Base-by-base conservation (phyloP, 2,113 vertebrate species). In the Phainopepla nitens region DNA sequence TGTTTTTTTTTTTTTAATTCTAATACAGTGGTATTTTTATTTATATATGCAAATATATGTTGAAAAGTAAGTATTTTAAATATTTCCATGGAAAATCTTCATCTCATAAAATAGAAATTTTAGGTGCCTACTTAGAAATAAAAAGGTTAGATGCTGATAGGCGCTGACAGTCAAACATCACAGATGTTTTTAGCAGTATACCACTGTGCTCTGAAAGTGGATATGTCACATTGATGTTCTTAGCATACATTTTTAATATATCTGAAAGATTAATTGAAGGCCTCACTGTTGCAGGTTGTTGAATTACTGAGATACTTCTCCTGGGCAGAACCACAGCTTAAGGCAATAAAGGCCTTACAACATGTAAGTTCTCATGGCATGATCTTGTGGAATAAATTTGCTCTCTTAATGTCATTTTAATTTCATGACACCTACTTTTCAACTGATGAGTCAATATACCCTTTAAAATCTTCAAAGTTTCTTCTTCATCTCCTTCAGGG, bases 221-320 rank as follows among this genome's bases (percentile, higher is more conserved):
- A 49, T 87, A 61, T 25, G 36, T 54, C 4, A 4, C 61, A 6
- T 24, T 91, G 28, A 56, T 75, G 33, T 25, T 65, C 2, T 82
- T 90, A 54, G 20, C 23, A 18, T 72, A 29, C 3, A 33, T 27
- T 71, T 51, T 49, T n/a, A 31, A 31, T 57, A 28, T 18, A 54
- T 25, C 9, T 69, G 39, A 64, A 39, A 75, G 28, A 58, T 95
- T 57, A 92, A 91, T 57, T 53, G 31, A 50, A 68, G 45, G 25
- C 36, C 49, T 89, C 96, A 75, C 93, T 66, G 47, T 97, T 98
- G 81, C 97, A 99, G 99, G 99, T 99, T 93, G 99, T 99, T 93
- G 99, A 99, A 89, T 98, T 99, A 90, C 95, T 99, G 92, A 99
- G 99, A 91, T 99, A 99, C 83, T 99, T 99, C 95, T 99, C 99